Evolutionary conservation across 2,797 vertebrate species (phyloP).

Genomic region (Micromesistius poutassou): DNA sequence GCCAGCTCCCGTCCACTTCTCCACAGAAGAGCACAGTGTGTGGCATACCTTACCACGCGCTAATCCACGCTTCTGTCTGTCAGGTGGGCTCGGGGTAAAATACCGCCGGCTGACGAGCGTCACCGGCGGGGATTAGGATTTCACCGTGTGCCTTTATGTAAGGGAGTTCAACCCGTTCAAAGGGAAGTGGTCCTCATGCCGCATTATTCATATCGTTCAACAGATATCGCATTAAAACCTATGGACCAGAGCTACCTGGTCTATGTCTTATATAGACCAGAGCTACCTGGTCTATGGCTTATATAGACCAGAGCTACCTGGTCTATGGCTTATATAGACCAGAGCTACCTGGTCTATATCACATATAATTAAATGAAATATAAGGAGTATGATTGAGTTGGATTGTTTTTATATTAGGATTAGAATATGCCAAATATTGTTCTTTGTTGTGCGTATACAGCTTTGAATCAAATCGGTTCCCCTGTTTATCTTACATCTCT

Average conservation of each 20-base stretch:
- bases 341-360: background rate
- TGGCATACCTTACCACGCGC: background rate
- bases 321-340: background rate
- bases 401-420: background rate
- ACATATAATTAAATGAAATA: background rate
- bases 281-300: too few species aligned
- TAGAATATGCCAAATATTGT: background rate
- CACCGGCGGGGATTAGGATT: conserved; percentile 13
- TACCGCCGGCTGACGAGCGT: conserved; percentile 24
- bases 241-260: background rate
- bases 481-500: background rate
- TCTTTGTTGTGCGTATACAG: background rate
- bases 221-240: background rate
- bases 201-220: background rate
- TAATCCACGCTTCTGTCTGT: conserved; percentile 26
- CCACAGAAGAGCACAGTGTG: background rate
- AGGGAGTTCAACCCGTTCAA: background rate
- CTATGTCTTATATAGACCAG: background rate
- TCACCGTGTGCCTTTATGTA: conserved; percentile 14
- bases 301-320: background rate
- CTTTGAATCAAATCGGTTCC: background rate
- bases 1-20: background rate
- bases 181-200: background rate
- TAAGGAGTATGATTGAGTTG: background rate
- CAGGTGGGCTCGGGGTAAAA: conserved; percentile 25